Evolutionary conservation across 2,113 vertebrate genomes (phyloP).

Genomic region (Sialia sialis): DNA sequence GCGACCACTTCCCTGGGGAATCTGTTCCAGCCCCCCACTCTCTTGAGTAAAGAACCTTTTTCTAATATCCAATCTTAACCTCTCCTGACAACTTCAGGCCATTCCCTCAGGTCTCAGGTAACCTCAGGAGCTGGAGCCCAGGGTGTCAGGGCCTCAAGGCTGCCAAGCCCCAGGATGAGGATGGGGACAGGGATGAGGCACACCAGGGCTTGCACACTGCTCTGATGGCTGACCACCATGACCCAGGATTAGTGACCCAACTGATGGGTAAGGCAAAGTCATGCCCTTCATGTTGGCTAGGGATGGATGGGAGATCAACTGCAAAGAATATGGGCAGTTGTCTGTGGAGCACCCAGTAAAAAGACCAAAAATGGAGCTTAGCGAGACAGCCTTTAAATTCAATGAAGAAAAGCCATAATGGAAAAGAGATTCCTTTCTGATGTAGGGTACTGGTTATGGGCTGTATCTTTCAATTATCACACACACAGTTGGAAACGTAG

Average conservation of each 20-base stretch:
- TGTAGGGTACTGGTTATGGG: not conserved
- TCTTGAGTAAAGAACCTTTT: not conserved
- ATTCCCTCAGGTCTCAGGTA: not conserved
- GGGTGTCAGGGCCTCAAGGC: not conserved
- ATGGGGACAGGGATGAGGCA: not conserved
- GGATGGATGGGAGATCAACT: not conserved
- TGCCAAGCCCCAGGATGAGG: accelerated
- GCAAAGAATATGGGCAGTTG: not conserved
- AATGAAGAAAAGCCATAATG: not conserved
- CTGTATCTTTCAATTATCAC: not conserved
- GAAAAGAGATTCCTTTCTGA: not conserved
- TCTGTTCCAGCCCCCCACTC: not conserved
- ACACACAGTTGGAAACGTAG: not conserved
- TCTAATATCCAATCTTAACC: not conserved
- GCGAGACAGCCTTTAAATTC: not conserved
- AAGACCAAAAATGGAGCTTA: not conserved
- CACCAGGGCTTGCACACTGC: no score
- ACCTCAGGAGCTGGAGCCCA: not conserved
- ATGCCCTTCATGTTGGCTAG: not conserved
- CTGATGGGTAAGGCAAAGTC: not conserved
- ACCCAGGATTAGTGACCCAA: not conserved
- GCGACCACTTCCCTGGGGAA: not conserved
- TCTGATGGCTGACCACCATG: accelerated
- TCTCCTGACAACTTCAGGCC: not conserved
- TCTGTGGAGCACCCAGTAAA: not conserved